Evolutionary conservation across 2,113 vertebrate genomes (phyloP), one percentile per base, ranked within the genome.

Genomic region (Rhea pennata): DNA sequence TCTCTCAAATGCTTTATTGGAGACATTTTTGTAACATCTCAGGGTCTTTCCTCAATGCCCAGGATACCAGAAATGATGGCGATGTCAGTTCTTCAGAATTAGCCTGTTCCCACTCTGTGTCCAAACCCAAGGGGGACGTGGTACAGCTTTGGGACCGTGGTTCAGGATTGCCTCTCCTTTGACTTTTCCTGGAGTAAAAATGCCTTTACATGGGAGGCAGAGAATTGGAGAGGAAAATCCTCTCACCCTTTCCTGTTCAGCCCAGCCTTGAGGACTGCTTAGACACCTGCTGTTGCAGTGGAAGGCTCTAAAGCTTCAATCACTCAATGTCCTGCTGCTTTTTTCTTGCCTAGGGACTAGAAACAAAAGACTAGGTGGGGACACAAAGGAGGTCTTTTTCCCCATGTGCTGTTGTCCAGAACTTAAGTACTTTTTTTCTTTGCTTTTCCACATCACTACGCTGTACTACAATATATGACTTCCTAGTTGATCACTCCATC

Each of bases 21-120:
- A 58, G 29, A 22, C 4, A 6, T 56, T 29, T 39, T 21, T 23
- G 75, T 51, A 15, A 75, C 36, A 42, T 20, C 56, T 15, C 17
- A 61, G 26, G 7, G 16, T 67, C 36, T 79, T 79, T 14, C 26
- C 24, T 31, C 31, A 22, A 27, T n/a, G 33, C 21, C 3, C 3
- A 27, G 70, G 17, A 54, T 72, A n/a, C 17, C 0, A 1, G 12
- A 66, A 40, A 15, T 79, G 23, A 7, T 0, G 0, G 29, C 23
- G 33, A 42, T 7, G 10, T 20, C 51, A 58, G 64, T 15, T 36
- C 29, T 17, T 36, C 48, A 66, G 27, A 12, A 5, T 70, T 50
- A 73, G 39, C 26, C 39, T 56, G 39, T 40, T 73, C 54, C 42
- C 2, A 3, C 54, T 71, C 56, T 78, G 39, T 22, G 56, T 10